These are phyloP conservation scores for Orius laevigatus DNA, from an alignment of 1,140 invertebrate species.

Conservation along the genomic window DNA sequence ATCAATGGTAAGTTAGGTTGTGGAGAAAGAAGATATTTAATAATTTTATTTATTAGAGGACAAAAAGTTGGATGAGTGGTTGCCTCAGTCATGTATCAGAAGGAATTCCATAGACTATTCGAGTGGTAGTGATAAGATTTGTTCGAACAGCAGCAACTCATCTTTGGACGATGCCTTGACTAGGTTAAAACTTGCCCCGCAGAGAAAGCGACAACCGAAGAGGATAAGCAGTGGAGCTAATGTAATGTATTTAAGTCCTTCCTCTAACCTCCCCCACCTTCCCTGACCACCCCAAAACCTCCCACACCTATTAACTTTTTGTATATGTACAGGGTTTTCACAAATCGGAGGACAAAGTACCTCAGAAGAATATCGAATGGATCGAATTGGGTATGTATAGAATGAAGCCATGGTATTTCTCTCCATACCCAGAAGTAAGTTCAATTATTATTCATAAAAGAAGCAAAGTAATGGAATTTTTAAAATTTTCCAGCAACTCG, in stretches of 20 bases:
- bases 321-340: no score
- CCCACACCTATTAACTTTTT: no score
- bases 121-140: no score
- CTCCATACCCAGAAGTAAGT: conserved; percentile 83
- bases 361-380: conserved; percentile 95
- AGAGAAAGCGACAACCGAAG: conserved; percentile 60
- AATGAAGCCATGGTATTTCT: conserved; percentile 98
- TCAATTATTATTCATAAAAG: background rate
- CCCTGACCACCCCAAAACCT: no score
- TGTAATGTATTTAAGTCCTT: no score
- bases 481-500: conserved; percentile 58
- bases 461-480: conserved; percentile 19
- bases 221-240: conserved; percentile 16
- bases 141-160: conserved; percentile 81
- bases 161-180: conserved; percentile 71
- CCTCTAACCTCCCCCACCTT: no score
- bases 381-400: conserved; percentile 84
- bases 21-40: background rate
- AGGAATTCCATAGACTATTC: no score
- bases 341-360: no score
- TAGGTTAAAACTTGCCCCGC: conserved; percentile 41
- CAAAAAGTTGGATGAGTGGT: conserved; percentile 96
- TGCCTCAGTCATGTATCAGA: conserved; percentile 65
- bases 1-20: conserved; percentile 74
- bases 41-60: conserved; percentile 48